These are phyloP conservation scores for Diorhabda sublineata DNA, from an alignment of 1,140 invertebrate species.

Conservation along the genomic window DNA sequence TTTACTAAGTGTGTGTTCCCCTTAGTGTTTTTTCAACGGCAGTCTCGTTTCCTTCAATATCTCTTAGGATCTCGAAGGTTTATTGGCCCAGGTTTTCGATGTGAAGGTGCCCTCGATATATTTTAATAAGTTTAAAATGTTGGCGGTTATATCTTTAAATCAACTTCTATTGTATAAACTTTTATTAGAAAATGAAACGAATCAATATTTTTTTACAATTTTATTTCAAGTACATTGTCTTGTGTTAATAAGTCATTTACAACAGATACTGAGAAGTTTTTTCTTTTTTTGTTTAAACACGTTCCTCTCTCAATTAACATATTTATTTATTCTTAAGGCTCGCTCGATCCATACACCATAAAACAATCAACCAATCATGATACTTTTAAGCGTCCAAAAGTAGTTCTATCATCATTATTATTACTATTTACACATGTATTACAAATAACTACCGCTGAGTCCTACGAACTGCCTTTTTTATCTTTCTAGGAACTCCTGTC, in stretches of 20 bases:
- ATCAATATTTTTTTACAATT: background rate
- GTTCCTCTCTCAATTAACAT: background rate
- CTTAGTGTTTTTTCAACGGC: no score
- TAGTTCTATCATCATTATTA: background rate
- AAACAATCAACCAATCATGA: background rate
- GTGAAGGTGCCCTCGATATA: no score
- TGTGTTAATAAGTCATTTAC: background rate
- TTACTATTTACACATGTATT: background rate
- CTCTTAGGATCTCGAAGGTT: no score
- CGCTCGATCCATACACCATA: background rate
- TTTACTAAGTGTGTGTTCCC: no score
- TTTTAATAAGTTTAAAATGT: no score
- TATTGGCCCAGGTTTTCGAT: no score
- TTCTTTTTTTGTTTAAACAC: background rate
- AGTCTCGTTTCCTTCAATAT: no score
- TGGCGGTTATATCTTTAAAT: no score
- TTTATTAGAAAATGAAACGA: background rate
- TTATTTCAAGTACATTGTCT: background rate
- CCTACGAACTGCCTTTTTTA: background rate
- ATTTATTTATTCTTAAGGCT: background rate
- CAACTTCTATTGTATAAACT: no score
- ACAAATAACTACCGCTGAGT: background rate
- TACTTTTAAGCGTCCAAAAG: background rate
- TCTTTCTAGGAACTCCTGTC: background rate
- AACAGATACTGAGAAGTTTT: background rate